A percentile compares a stretch with the other conserved stretches of the same genome.
Evolutionary conservation across 2,797 vertebrate genomes (phyloP).

Genomic region (Arctocebus calabarensis): DNA sequence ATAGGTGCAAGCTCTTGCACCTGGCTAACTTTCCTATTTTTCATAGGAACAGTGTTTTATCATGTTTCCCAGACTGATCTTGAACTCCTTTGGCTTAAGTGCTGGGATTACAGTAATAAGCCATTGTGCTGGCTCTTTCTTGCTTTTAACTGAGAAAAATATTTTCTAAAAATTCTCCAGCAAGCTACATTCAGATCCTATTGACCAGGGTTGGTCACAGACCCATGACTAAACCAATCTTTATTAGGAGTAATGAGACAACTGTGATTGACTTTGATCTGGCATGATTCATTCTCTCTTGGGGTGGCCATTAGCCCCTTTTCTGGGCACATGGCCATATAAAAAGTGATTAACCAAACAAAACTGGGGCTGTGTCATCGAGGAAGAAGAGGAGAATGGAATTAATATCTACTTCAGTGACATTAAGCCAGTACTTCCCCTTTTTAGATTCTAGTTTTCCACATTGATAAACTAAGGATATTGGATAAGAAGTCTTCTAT

Average conservation of each 20-base stretch:
- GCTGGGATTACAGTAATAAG: not conserved
- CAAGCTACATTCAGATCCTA: not conserved
- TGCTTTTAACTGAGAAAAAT: conserved; percentile 8
- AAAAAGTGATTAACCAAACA: not conserved
- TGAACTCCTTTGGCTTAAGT: not conserved
- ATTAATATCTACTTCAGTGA: conserved; percentile 36
- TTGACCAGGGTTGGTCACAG: not conserved
- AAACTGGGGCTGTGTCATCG: not conserved
- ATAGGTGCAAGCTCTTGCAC: not conserved
- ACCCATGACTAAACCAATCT: not conserved
- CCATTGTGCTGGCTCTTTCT: not conserved
- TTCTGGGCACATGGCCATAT: not conserved
- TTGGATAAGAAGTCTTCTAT: conserved; percentile 2
- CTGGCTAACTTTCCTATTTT: not conserved
- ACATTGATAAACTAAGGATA: not conserved
- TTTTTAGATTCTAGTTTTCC: not conserved
- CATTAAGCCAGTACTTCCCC: not conserved
- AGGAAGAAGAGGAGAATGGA: not conserved
- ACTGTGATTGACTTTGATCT: not conserved
- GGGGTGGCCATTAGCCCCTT: not conserved
- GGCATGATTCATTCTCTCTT: not conserved
- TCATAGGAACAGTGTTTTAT: not conserved
- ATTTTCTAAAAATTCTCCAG: conserved; percentile 16
- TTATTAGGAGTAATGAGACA: not conserved
- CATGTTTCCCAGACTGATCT: not conserved